phyloP scores from a whole-genome alignment of 1,140 invertebrate species.

The Hycleus cichorii region DNA sequence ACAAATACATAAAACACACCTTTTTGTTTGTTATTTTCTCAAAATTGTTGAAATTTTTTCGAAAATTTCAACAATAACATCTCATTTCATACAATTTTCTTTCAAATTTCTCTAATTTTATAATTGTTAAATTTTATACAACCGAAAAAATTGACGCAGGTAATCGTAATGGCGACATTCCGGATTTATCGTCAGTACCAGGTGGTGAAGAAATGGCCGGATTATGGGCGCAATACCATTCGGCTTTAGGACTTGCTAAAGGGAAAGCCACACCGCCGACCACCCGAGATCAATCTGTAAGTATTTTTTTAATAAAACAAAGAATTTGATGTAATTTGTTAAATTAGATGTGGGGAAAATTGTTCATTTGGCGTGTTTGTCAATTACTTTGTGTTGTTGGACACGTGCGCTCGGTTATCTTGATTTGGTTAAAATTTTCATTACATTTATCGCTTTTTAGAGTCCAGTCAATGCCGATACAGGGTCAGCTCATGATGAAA shows the following conservation, averaged over 20 bases:
- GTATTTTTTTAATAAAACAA: conserved; percentile 26
- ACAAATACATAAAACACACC: conserved; percentile 4
- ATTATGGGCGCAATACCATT: conserved; percentile 70
- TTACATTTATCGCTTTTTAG: conserved; percentile 35
- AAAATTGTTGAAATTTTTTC: not conserved
- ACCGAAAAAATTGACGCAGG: too few species aligned
- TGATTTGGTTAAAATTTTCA: too few species aligned
- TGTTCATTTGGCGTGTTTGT: too few species aligned
- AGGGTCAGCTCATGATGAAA: conserved; percentile 80
- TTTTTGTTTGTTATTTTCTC: conserved; percentile 2
- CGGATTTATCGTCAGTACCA: conserved; percentile 43
- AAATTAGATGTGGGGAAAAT: too few species aligned
- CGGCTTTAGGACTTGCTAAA: conserved; percentile 54
- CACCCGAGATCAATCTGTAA: conserved; percentile 53
- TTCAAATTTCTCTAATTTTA: not conserved
- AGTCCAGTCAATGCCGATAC: conserved; percentile 60
- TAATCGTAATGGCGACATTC: conserved; percentile 43
- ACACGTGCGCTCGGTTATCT: too few species aligned
- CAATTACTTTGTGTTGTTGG: too few species aligned
- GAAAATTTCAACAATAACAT: too few species aligned
- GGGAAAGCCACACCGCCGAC: conserved; percentile 55
- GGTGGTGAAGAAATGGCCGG: conserved; percentile 62
- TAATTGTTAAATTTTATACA: too few species aligned
- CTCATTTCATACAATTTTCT: not conserved
- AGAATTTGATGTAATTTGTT: too few species aligned